Conservation (phyloP, 2,797 vertebrate species). For the Novumbra hubbsi region DNA sequence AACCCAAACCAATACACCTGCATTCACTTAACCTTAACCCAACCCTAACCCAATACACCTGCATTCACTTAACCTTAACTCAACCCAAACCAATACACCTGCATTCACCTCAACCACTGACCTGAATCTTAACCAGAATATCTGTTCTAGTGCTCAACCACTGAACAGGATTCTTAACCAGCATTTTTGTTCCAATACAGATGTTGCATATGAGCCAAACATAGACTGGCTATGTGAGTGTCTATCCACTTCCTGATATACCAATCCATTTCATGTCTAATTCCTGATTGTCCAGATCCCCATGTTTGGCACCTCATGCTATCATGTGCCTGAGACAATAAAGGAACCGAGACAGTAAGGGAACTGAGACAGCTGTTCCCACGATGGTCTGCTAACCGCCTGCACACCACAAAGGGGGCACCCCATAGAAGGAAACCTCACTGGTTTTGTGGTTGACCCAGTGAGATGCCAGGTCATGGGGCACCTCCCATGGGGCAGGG, state of each 20-base stretch:
- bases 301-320: conserved; percentile 54
- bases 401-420: too few species aligned
- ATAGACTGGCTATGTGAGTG: not conserved
- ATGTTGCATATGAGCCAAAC: too few species aligned
- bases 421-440: too few species aligned
- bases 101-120: not conserved
- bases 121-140: not conserved
- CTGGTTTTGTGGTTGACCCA: too few species aligned
- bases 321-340: conserved; percentile 18
- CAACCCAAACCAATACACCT: not conserved
- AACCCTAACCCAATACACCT: too few species aligned
- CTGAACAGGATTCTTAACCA: not conserved
- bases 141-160: not conserved
- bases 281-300: not conserved
- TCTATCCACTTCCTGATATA: conserved; percentile 25
- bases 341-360: too few species aligned
- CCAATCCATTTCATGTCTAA: conserved; percentile 12
- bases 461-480: too few species aligned
- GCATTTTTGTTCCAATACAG: not conserved
- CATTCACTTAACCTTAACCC: not conserved
- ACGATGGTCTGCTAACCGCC: too few species aligned
- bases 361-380: too few species aligned
- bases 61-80: not conserved
- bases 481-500: too few species aligned
- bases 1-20: too few species aligned